Evolutionary conservation across 2,888 invertebrate genomes (phyloP).

Genomic region (Steinernema scapterisci): DNA sequence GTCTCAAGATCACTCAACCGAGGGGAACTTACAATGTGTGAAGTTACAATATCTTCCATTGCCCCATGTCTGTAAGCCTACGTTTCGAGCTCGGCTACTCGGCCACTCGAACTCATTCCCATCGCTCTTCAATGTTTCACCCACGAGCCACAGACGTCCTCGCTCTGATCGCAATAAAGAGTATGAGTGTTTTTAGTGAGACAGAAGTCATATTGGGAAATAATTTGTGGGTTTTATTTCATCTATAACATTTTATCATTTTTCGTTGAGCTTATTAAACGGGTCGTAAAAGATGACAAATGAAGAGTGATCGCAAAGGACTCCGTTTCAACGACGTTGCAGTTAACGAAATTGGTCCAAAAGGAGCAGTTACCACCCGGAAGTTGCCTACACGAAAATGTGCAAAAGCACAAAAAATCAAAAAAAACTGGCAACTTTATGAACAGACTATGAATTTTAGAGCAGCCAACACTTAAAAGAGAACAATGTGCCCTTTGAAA

Average conservation of each 20-base stretch:
- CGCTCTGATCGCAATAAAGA: not conserved
- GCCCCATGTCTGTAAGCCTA: too few species aligned
- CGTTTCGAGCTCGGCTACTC: too few species aligned
- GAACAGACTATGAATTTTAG: too few species aligned
- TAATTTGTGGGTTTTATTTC: constrained; percentile 33
- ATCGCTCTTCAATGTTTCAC: too few species aligned
- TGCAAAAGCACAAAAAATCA: constrained; percentile 1
- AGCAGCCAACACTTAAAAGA: too few species aligned
- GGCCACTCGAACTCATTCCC: too few species aligned
- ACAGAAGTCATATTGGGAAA: constrained; percentile 18
- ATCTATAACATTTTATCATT: constrained; percentile 28
- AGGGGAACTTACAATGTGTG: not conserved
- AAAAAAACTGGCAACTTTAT: not conserved
- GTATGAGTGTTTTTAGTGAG: constrained; percentile 15
- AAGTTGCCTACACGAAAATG: not conserved
- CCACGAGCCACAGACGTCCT: not conserved
- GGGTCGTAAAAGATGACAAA: constrained; percentile 28
- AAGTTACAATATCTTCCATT: too few species aligned
- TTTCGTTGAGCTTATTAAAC: constrained; percentile 30
- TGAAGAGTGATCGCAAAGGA: constrained; percentile 10
- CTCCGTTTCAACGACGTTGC: not conserved
- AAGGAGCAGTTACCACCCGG: constrained; percentile 15
- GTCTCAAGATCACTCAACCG: not conserved
- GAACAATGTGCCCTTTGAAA: too few species aligned
- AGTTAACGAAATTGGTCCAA: constrained; percentile 25